phyloP scores from a whole-genome alignment of 2,113 vertebrate genomes.

The Falco punctatus region DNA sequence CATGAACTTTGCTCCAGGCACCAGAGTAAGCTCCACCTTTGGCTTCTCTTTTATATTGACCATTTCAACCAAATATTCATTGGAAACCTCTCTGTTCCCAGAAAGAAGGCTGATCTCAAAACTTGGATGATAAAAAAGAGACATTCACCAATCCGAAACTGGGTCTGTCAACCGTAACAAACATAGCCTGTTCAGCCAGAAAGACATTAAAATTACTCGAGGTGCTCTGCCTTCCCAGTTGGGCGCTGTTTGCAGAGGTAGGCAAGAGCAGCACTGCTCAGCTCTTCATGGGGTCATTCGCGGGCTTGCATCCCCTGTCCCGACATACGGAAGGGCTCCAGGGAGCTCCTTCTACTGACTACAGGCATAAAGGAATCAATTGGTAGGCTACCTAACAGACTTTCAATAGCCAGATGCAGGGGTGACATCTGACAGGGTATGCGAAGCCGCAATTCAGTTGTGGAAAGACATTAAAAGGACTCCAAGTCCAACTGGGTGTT shows the following conservation, averaged over 20 bases:
- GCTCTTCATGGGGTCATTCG: neutral
- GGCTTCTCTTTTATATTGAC: constrained; percentile 11
- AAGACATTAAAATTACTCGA: neutral
- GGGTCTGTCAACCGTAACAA: neutral
- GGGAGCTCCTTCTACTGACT: neutral
- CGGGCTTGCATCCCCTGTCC: neutral
- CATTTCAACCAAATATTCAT: constrained; percentile 31
- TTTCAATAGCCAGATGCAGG: neutral
- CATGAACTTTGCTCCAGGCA: constrained; percentile 8
- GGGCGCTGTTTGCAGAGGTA: neutral
- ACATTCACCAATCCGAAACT: neutral
- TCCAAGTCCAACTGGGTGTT: neutral
- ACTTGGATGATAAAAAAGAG: neutral
- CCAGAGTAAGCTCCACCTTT: constrained; percentile 1
- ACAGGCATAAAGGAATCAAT: neutral
- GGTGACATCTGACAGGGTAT: neutral
- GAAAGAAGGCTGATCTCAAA: neutral
- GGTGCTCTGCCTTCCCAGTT: neutral
- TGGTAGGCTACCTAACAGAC: neutral
- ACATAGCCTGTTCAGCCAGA: neutral
- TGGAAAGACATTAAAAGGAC: neutral
- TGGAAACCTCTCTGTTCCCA: neutral
- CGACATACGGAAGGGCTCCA: neutral
- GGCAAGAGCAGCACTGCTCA: neutral
- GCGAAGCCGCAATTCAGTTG: neutral